Conservation (phyloP, 2,888 invertebrate genomes). For the Dinocampus coccinellae region DNA sequence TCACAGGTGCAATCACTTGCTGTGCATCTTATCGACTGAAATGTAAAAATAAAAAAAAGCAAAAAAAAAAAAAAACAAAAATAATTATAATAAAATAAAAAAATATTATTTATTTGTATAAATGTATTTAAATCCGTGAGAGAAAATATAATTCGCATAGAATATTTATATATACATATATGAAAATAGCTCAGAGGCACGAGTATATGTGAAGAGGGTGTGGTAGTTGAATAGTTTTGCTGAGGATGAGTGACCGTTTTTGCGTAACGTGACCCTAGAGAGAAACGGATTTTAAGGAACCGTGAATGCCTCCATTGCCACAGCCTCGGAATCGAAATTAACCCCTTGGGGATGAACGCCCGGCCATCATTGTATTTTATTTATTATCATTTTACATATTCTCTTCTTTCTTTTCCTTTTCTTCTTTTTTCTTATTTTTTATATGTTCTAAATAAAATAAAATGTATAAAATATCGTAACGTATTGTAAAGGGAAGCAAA, state of each 20-base stretch:
- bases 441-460: constrained; percentile 7
- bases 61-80: too few relatives aligned
- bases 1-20: constrained; percentile 77
- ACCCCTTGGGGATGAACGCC: constrained; percentile 58
- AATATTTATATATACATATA: constrained; percentile 41
- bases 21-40: constrained; percentile 78
- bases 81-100: too few relatives aligned
- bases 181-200: constrained; percentile 50
- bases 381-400: constrained; percentile 40
- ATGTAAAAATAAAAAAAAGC: constrained; percentile 38
- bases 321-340: constrained; percentile 59
- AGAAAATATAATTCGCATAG: background rate
- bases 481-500: background rate
- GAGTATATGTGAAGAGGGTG: constrained; percentile 46
- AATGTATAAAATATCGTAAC: background rate
- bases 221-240: constrained; percentile 48
- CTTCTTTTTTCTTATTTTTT: too few relatives aligned
- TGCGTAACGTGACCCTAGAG: constrained; percentile 63
- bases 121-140: background rate
- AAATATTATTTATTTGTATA: too few relatives aligned
- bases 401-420: too few relatives aligned
- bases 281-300: constrained; percentile 66
- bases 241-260: constrained; percentile 61
- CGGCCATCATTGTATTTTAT: constrained; percentile 18
- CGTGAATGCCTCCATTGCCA: constrained; percentile 63